Conservation (phyloP, 2,113 vertebrate species). For the Mustela lutreola region DNA sequence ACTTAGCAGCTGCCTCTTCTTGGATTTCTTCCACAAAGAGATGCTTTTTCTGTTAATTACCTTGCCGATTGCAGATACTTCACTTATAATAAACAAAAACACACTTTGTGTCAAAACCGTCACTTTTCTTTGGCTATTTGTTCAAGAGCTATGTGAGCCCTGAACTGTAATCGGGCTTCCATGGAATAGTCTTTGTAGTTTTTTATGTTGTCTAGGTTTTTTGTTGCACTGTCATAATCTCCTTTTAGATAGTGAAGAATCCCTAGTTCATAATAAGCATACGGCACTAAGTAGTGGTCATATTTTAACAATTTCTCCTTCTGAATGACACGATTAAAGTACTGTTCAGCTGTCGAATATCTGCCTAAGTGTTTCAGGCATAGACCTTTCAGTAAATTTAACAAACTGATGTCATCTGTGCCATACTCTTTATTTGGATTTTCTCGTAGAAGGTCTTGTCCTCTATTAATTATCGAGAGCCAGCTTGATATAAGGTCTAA, state of each 20-base stretch:
- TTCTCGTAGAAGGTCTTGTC: slow-evolving; percentile 61
- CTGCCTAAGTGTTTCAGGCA: slow-evolving; percentile 77
- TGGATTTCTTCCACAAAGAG: slow-evolving; percentile 54
- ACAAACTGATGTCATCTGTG: slow-evolving; percentile 72
- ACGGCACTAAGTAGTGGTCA: slow-evolving; percentile 79
- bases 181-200: slow-evolving; percentile 80
- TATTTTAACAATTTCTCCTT: slow-evolving; percentile 77
- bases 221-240: slow-evolving; percentile 70
- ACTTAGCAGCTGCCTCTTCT: slow-evolving; percentile 32
- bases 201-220: slow-evolving; percentile 67
- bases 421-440: slow-evolving; percentile 62
- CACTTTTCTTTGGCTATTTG: slow-evolving; percentile 75
- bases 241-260: slow-evolving; percentile 74
- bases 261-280: slow-evolving; percentile 80
- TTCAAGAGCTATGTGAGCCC: slow-evolving; percentile 75
- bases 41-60: slow-evolving; percentile 38
- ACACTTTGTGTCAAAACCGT: not conserved
- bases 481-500: slow-evolving; percentile 73
- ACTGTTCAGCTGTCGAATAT: slow-evolving; percentile 65
- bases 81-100: not conserved
- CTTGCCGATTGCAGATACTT: slow-evolving; percentile 3
- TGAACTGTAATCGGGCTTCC: slow-evolving; percentile 78
- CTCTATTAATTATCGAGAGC: slow-evolving; percentile 76
- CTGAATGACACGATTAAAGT: slow-evolving; percentile 73
- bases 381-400: slow-evolving; percentile 78